Percentiles rank a stretch among this genome's conserved stretches.
Evolutionary conservation across 2,888 invertebrate species (phyloP).

Genomic region (Venustoraphidia nigricollis): DNA sequence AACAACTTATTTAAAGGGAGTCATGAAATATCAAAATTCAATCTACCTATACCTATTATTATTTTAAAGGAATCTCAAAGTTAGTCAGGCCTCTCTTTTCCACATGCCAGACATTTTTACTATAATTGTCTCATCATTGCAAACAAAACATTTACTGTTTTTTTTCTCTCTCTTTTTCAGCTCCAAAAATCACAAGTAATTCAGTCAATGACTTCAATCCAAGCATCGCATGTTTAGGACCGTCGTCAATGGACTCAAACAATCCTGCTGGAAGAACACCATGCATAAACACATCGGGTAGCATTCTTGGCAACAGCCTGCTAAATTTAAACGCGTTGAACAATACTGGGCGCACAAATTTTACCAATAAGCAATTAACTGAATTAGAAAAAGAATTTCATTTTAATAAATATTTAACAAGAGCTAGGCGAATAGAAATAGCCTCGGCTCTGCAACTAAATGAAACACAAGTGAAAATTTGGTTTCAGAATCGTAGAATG

Average conservation of each 20-base stretch:
- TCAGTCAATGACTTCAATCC: slow-evolving; percentile 20
- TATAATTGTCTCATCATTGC: too few species aligned
- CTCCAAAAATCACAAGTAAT: slow-evolving; percentile 42
- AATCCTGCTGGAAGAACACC: slow-evolving; percentile 30
- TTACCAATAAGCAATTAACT: slow-evolving; percentile 97
- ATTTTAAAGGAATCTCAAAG: too few species aligned
- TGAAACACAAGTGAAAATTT: slow-evolving; percentile 68
- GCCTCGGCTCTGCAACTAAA: slow-evolving; percentile 91
- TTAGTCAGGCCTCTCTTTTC: too few species aligned
- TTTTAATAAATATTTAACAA: slow-evolving; percentile 95
- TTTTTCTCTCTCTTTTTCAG: slow-evolving; percentile 31
- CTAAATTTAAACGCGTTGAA: slow-evolving; percentile 37
- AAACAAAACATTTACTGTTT: not conserved
- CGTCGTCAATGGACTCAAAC: slow-evolving; percentile 35
- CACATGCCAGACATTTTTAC: too few species aligned
- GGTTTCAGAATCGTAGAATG: slow-evolving; percentile 98
- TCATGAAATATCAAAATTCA: too few species aligned
- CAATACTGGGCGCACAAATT: slow-evolving; percentile 92
- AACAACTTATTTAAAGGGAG: too few species aligned
- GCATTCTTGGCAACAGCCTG: slow-evolving; percentile 26
- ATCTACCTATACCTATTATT: too few species aligned
- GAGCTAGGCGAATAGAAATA: slow-evolving; percentile 94
- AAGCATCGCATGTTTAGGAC: slow-evolving; percentile 32
- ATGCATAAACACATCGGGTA: slow-evolving; percentile 28
- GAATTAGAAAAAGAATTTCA: slow-evolving; percentile 99